Conservation (phyloP, 1,140 invertebrate genomes). For the Drosophila ironensis region DNA sequence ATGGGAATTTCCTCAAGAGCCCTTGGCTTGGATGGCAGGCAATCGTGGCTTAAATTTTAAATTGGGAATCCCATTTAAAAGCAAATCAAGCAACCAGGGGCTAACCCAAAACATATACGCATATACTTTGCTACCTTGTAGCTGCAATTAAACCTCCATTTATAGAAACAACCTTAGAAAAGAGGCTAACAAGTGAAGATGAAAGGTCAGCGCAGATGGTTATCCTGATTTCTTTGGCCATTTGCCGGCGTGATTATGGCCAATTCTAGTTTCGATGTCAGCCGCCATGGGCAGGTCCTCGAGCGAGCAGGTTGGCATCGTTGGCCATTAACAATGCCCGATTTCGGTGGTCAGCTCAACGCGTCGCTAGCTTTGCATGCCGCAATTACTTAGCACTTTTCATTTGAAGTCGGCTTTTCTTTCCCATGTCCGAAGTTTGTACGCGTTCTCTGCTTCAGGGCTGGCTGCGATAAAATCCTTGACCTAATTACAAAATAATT, state of each 20-base stretch:
- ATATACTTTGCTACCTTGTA: background rate
- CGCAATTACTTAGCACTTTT: constrained; percentile 65
- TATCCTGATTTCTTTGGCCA: constrained; percentile 28
- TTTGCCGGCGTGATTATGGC: constrained; percentile 41
- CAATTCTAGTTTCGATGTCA: constrained; percentile 30
- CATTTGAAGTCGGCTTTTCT: constrained; percentile 9
- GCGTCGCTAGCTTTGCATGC: constrained; percentile 55
- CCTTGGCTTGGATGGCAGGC: no score
- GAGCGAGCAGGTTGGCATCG: constrained; percentile 15
- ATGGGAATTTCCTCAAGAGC: constrained; percentile 33
- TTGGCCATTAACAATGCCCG: constrained; percentile 28
- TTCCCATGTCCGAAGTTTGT: constrained; percentile 30
- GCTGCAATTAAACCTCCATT: background rate
- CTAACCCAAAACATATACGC: no score
- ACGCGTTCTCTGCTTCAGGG: constrained; percentile 6
- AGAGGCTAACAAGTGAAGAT: constrained; percentile 17
- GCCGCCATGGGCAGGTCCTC: background rate
- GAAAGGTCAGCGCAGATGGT: constrained; percentile 28
- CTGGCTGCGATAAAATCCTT: constrained; percentile 65
- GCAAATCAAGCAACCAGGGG: no score
- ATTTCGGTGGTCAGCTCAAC: constrained; percentile 42
- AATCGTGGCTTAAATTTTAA: no score
- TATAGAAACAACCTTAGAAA: background rate
- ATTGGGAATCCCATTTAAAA: no score
- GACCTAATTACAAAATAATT: constrained; percentile 79